phyloP scores from a whole-genome alignment of 2,113 vertebrate genomes.

The Datnioides undecimradiatus region DNA sequence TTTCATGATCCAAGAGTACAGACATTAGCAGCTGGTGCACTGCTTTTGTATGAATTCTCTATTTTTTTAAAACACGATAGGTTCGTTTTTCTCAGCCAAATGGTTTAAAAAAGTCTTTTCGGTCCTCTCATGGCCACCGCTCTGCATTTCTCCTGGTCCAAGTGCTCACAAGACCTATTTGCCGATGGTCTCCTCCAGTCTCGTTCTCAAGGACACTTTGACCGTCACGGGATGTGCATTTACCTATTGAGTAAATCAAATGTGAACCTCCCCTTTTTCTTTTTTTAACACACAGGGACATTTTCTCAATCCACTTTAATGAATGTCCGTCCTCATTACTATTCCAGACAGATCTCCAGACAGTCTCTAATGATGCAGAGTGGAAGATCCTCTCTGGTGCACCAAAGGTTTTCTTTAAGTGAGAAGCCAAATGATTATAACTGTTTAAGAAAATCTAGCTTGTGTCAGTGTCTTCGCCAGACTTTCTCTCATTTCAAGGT shows the following conservation, averaged over 20 bases:
- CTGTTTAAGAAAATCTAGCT: too few species aligned
- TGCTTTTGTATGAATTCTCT: neutral
- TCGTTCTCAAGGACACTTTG: conserved; percentile 20
- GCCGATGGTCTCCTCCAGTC: neutral
- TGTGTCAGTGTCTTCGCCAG: neutral
- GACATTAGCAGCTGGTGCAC: neutral
- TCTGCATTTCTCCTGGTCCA: neutral
- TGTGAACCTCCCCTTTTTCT: neutral
- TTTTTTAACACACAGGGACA: neutral
- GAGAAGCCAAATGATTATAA: too few species aligned
- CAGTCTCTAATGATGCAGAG: neutral
- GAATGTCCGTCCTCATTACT: neutral
- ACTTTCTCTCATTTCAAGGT: conserved; percentile 51
- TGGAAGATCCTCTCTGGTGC: neutral
- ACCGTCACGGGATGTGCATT: neutral
- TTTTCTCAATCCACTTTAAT: neutral
- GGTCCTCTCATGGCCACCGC: neutral
- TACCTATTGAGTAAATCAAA: conserved; percentile 13
- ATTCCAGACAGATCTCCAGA: conserved; percentile 1
- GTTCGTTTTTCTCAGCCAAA: neutral
- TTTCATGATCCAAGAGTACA: too few species aligned
- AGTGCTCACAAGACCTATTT: neutral
- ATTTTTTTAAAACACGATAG: neutral
- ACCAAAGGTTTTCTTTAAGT: too few species aligned
- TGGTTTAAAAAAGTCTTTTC: neutral